phyloP scores from a whole-genome alignment of 2,888 invertebrate species.

The Sarcophaga carnaria region DNA sequence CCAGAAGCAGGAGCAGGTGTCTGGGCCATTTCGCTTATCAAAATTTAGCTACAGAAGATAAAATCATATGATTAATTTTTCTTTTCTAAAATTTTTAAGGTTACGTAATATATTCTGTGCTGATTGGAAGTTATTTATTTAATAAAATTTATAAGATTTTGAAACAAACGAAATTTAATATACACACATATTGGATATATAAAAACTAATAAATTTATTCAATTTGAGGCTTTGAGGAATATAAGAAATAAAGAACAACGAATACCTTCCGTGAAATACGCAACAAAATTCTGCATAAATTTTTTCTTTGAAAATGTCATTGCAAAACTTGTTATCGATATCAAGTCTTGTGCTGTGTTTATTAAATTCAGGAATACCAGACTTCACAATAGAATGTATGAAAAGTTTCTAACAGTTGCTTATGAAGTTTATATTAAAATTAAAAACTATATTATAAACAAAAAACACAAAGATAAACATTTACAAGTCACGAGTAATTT shows the following conservation, averaged over 20 bases:
- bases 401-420: too few relatives aligned
- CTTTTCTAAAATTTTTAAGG: constrained; percentile 53
- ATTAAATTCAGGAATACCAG: background rate
- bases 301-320: constrained; percentile 17
- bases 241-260: background rate
- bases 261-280: constrained; percentile 41
- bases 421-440: too few relatives aligned
- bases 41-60: constrained; percentile 51
- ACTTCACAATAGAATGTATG: too few relatives aligned
- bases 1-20: constrained; percentile 78
- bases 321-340: constrained; percentile 7
- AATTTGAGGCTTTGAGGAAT: background rate
- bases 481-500: too few relatives aligned
- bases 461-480: too few relatives aligned
- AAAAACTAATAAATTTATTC: constrained; percentile 3
- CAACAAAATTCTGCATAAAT: constrained; percentile 15
- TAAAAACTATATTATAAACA: too few relatives aligned
- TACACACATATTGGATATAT: too few relatives aligned
- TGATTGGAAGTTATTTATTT: too few relatives aligned
- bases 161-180: background rate
- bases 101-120: constrained; percentile 68
- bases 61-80: background rate
- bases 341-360: background rate
- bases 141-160: background rate
- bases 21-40: constrained; percentile 74